Base-by-base conservation (phyloP, 2,888 invertebrate genomes). In the Carabus problematicus region DNA sequence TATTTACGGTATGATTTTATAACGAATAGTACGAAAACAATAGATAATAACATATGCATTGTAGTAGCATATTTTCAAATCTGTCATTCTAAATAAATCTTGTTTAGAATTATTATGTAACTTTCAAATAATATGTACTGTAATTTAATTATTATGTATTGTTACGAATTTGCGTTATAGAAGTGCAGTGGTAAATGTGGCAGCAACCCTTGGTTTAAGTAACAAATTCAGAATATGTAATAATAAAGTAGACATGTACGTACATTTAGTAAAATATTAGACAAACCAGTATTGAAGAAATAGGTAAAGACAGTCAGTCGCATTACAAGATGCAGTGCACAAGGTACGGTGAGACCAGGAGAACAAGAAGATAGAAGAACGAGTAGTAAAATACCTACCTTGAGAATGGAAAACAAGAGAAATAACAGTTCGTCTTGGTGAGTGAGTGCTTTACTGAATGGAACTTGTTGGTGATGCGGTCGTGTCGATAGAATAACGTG, bases 371-470 rank as follows among this genome's bases (percentile, higher is more conserved):
- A 29, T 6, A 29, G 29, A 29, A 29, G 29, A 29, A 42, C 40
- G 40, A 59, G 59, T 12, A 42, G 59, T 59, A 59, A 59, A 41
- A 59, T 61, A 61, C 61, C 61, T 61, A 61, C 61, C 61, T 61
- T 47, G 29, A 61, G n/a, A 11, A 43, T 14, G 42, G 43, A 41
- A 52, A 59, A 42, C 59, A 42, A 59, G 40, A 29, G 29, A 47
- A 9, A 59, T 42, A 59, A 16, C 18, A 40, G 41, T 12, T 14
- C 59, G 14, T 40, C 39, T 59, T 59, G 14, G 14, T 59, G 41
- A 42, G 12, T 52, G 52, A 52, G 52, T 52, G 52, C 52, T 52
- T 52, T 42, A 41, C 41, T 42, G 52, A 52, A 52, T 52, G 52
- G 52, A 29, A 52, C 52, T 52, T 52, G 52, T 59, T 59, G 59